These are phyloP conservation scores for Puffinus mauretanicus DNA, from an alignment of 2,113 vertebrate genomes.

Conservation along the genomic window DNA sequence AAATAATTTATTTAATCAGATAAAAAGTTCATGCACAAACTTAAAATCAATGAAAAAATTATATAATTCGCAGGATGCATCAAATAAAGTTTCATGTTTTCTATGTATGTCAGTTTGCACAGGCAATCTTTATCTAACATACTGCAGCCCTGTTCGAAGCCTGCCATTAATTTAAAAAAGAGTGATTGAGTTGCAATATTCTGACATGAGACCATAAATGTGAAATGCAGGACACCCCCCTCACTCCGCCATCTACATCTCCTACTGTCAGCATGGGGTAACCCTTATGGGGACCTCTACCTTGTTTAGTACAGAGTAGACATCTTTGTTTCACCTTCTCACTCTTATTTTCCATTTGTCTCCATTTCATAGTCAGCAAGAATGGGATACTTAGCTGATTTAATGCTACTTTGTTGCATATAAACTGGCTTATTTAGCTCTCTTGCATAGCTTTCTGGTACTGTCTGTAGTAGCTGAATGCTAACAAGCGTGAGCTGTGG, in stretches of 20 bases:
- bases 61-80: neutral
- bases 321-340: neutral
- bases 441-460: neutral
- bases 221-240: neutral
- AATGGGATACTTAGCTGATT: neutral
- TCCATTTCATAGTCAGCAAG: neutral
- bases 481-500: neutral
- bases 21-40: neutral
- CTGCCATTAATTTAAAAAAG: neutral
- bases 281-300: neutral
- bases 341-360: neutral
- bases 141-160: neutral
- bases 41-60: neutral
- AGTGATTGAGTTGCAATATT: neutral
- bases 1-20: neutral
- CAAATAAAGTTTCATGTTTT: neutral
- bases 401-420: neutral
- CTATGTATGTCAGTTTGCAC: neutral
- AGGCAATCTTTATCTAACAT: neutral
- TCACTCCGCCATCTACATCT: neutral
- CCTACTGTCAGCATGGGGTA: neutral
- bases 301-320: neutral
- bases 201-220: neutral
- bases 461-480: neutral
- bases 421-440: neutral